Conservation (phyloP, 2,113 vertebrate genomes). For the Oreochromis aureus region DNA sequence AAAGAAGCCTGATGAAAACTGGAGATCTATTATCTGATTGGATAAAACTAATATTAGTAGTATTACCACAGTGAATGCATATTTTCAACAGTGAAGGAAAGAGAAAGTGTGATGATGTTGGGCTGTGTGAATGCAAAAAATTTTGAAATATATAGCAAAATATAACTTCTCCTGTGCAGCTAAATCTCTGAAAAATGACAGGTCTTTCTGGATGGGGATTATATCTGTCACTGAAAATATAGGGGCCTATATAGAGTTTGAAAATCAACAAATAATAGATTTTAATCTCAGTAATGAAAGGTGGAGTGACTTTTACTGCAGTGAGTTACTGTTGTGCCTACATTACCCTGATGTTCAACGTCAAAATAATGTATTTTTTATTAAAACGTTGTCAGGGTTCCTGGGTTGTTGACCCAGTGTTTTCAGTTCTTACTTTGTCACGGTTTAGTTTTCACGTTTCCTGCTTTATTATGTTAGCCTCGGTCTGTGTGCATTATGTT, state of each 20-base stretch:
- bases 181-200: not conserved
- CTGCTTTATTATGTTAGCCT: not conserved
- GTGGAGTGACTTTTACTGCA: not conserved
- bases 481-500: not conserved
- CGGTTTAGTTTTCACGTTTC: not conserved
- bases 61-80: not conserved
- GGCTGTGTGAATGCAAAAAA: not conserved
- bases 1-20: not conserved
- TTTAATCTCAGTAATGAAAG: not conserved
- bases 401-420: not conserved
- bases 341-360: not conserved
- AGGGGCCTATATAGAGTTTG: not conserved
- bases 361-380: not conserved
- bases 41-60: not conserved
- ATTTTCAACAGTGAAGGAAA: not conserved
- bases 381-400: not conserved
- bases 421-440: not conserved
- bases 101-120: not conserved
- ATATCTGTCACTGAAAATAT: not conserved
- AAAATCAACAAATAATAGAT: not conserved
- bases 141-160: not conserved
- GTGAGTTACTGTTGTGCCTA: not conserved
- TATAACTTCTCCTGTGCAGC: not conserved
- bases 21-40: not conserved
- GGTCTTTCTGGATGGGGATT: not conserved